Percentiles rank a stretch among this genome's conserved stretches.
These are phyloP conservation scores for Thumatha senex DNA, from an alignment of 2,888 invertebrate genomes.

Conservation along the genomic window DNA sequence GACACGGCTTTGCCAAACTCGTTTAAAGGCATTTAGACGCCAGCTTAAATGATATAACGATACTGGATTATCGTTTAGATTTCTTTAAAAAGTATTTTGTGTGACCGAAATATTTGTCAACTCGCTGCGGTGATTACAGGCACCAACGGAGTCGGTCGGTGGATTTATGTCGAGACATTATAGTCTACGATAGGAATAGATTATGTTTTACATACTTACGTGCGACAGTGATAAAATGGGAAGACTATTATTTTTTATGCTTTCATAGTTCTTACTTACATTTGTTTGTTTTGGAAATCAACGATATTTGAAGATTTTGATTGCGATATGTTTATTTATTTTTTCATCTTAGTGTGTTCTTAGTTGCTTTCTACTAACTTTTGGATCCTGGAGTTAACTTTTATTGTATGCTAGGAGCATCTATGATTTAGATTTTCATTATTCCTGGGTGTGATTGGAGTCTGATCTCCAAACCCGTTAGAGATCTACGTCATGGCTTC, in stretches of 20 bases:
- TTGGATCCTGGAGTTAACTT: too few species aligned
- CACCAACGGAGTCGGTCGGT: constrained; percentile 34
- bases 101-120: constrained; percentile 42
- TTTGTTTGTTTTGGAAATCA: background rate
- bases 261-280: background rate
- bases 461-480: too few species aligned
- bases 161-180: constrained; percentile 41
- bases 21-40: constrained; percentile 35
- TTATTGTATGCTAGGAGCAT: too few species aligned
- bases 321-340: too few species aligned
- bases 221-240: constrained; percentile 38
- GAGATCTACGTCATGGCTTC: too few species aligned
- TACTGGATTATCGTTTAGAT: constrained; percentile 21
- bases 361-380: too few species aligned
- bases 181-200: constrained; percentile 43
- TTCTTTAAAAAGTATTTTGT: constrained; percentile 32
- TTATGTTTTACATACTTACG: constrained; percentile 42
- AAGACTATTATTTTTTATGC: constrained; percentile 21
- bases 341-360: too few species aligned
- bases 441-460: too few species aligned
- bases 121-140: constrained; percentile 46
- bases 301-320: too few species aligned
- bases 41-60: constrained; percentile 35
- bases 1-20: constrained; percentile 49
- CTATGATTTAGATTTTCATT: too few species aligned